Base-by-base conservation (phyloP, 2,888 invertebrate genomes). In the Raillietiella orientalis region DNA sequence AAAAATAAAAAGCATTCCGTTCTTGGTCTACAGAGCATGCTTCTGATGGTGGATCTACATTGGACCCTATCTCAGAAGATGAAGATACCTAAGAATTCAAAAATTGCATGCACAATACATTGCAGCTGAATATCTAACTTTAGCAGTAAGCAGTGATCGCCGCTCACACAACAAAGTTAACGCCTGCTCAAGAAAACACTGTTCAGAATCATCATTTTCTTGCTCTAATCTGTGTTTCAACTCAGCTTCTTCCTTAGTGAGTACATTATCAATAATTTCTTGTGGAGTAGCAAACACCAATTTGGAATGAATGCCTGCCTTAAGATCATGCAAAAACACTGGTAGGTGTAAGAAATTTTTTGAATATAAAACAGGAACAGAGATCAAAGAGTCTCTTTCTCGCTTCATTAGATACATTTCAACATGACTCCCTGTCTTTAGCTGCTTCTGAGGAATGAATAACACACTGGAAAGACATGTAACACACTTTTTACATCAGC, bases 401-500 rank as follows among this genome's bases (percentile, higher is more conserved):
- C 75, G 62, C 34, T 65, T 63, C 65, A 90, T 87, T 36, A 90
- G 50, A 33, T 66, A 65, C 53, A 90, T 62, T 27, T 57, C 60
- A 13, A 77, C 60, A 13, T 47, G 47, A 33, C 67, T 63, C n/a
- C 63, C 66, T 23, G 59, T 52, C 31, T 51, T 51, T 30, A 55
- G 50, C 4, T 52, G 46, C 26, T 45, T 42, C 34, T 56, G 55
- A 17, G 52, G 49, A 26, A 58, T n/a, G n/a, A n/a, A 19, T 8
- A n/a, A 19, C 8, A 19, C 19, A n/a, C 8, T 8, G 19, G 19
- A 6, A 19, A 19, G n/a, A 8, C n/a, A 8, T n/a, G n/a, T 19
- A 6, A n/a, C 19, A 6, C 8, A 19, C 19, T 8, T 19, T 19
- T 6, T 19, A 19, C 19, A 8, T n/a, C 19, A 8, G 6, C 19